A percentile compares a stretch with the other conserved stretches of the same genome.
These are phyloP conservation scores for Ariolimax columbianus DNA, from an alignment of 2,888 invertebrate species.

Conservation along the genomic window DNA sequence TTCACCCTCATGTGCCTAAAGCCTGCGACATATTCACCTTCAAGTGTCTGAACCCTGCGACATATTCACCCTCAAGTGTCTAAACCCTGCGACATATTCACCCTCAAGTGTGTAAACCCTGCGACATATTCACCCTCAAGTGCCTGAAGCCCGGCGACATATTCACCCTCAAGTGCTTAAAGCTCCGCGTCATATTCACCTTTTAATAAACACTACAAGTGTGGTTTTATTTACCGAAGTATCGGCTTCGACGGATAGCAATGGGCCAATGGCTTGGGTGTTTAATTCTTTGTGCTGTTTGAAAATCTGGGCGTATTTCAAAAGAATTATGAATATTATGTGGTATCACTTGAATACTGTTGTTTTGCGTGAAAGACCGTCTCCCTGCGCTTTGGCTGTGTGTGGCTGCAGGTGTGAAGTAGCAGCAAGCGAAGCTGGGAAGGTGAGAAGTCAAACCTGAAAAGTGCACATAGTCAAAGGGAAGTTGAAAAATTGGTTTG, in stretches of 20 bases:
- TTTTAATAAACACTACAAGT: constrained; percentile 49
- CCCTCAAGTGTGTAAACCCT: too few relatives aligned
- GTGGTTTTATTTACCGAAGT: constrained; percentile 20
- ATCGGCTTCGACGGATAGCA: not conserved
- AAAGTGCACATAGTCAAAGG: constrained; percentile 42
- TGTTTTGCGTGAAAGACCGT: constrained; percentile 10
- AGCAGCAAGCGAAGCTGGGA: not conserved
- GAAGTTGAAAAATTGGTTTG: constrained; percentile 33
- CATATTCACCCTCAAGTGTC: too few relatives aligned
- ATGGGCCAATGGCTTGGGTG: constrained; percentile 25
- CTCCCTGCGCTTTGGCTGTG: not conserved
- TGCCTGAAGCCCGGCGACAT: too few relatives aligned
- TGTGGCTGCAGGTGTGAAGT: constrained; percentile 44
- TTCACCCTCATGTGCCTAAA: too few relatives aligned
- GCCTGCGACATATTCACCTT: too few relatives aligned
- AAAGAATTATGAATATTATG: constrained; percentile 48
- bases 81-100: too few relatives aligned
- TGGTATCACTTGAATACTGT: constrained; percentile 15
- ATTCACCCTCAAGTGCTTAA: too few relatives aligned
- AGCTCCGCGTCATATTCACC: constrained; percentile 21
- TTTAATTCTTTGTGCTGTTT: constrained; percentile 8
- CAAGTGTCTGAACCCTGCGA: too few relatives aligned
- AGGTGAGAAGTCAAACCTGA: constrained; percentile 10
- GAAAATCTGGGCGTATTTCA: constrained; percentile 8
- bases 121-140: too few relatives aligned